A percentile compares a stretch with the other conserved stretches of the same genome.
Conservation (phyloP, 2,888 invertebrate genomes). For the Aethes cnicana region DNA sequence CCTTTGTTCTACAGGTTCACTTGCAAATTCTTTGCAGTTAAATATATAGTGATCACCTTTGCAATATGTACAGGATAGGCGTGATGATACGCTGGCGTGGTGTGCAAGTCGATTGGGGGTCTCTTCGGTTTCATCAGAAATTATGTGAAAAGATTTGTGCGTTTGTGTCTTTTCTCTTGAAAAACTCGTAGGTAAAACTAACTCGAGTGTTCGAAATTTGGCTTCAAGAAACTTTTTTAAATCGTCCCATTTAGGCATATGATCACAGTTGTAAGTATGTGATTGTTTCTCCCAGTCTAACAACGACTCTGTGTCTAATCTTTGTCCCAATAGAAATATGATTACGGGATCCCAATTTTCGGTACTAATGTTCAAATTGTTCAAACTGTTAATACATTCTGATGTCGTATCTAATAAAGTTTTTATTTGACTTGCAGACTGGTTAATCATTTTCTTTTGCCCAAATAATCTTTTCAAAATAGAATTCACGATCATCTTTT, state of each 20-base stretch:
- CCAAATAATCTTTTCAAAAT: conserved; percentile 5
- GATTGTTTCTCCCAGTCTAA: not conserved
- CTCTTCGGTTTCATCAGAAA: not conserved
- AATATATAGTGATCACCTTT: not conserved
- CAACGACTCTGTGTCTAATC: conserved; percentile 6
- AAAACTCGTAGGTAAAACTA: not conserved
- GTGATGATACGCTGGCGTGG: not conserved
- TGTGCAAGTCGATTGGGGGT: not conserved
- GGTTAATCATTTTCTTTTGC: not conserved
- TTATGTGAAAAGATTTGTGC: not conserved
- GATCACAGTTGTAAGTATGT: not conserved
- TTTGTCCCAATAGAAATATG: not conserved
- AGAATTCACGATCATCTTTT: conserved; percentile 12
- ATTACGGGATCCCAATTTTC: not conserved
- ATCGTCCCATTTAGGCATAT: conserved; percentile 6
- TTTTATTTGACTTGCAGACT: conserved; percentile 7
- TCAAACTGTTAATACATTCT: conserved; percentile 7
- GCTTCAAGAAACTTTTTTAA: conserved; percentile 6
- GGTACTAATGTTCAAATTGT: not conserved
- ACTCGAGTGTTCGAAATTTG: not conserved
- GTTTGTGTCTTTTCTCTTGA: not conserved
- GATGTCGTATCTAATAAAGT: conserved; percentile 4
- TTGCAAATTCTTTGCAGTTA: not conserved
- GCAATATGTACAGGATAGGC: not conserved
- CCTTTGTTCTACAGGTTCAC: not conserved